phyloP scores from a whole-genome alignment of 2,113 vertebrate species.

The Pedionomus torquatus region DNA sequence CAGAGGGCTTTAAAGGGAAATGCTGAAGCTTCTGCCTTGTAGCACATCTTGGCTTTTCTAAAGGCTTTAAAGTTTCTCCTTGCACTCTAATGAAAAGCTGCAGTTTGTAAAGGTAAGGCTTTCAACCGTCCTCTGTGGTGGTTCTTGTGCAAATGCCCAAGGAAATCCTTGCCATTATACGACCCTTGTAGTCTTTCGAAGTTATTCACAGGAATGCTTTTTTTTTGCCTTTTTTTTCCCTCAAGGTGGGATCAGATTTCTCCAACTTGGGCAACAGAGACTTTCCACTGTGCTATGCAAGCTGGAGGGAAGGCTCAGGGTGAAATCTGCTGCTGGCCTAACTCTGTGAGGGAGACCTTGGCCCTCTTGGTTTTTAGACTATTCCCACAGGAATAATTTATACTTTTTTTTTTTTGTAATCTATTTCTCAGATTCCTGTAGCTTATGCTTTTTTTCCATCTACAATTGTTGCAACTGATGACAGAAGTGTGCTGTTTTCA shows the following conservation, averaged over 20 bases:
- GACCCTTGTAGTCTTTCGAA: not conserved
- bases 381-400: not conserved
- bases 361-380: not conserved
- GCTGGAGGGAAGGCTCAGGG: not conserved
- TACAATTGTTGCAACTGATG: not conserved
- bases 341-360: not conserved
- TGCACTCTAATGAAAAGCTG: constrained; percentile 5
- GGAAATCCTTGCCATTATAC: constrained; percentile 6
- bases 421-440: not conserved
- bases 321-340: not conserved
- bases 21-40: not conserved
- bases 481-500: not conserved
- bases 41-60: constrained; percentile 8
- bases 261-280: not conserved
- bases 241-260: not conserved
- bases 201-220: not conserved
- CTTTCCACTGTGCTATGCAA: not conserved
- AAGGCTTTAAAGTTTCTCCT: constrained; percentile 18
- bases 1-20: not conserved
- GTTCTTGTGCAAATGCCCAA: constrained; percentile 6
- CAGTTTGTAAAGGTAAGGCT: constrained; percentile 40
- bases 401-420: not conserved
- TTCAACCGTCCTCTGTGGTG: not conserved
- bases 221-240: not conserved
- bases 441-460: not conserved